Percentiles rank a stretch among this genome's conserved stretches.
Conservation (phyloP, 2,888 invertebrate genomes). For the Meghimatium bilineatum region DNA sequence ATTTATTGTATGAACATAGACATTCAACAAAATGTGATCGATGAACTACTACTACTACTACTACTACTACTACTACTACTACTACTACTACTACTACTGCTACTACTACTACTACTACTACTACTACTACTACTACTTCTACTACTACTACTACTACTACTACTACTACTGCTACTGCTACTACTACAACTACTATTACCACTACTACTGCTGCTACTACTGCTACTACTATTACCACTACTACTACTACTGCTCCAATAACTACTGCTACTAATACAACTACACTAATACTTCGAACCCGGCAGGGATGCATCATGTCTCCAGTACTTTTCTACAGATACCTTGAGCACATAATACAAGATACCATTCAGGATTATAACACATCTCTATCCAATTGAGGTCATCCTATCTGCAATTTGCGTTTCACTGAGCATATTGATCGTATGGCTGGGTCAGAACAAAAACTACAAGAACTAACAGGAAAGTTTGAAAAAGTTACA, state of each 20-base stretch:
- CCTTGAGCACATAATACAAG: too few relatives aligned
- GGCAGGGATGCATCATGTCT: too few relatives aligned
- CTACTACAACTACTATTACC: background rate
- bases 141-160: background rate
- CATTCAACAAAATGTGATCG: background rate
- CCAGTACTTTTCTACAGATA: too few relatives aligned
- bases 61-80: background rate
- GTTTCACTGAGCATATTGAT: too few relatives aligned
- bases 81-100: background rate
- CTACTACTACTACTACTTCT: background rate
- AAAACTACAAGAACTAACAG: too few relatives aligned
- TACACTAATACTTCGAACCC: background rate
- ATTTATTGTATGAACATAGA: background rate
- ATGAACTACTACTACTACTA: background rate
- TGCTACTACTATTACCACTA: background rate
- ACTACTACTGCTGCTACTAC: background rate
- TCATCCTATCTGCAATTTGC: too few relatives aligned
- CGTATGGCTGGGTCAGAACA: too few relatives aligned
- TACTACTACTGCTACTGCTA: background rate
- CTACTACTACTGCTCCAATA: background rate
- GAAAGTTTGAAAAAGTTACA: too few relatives aligned
- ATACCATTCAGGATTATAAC: too few relatives aligned
- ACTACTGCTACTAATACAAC: background rate
- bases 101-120: background rate
- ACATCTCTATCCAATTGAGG: too few relatives aligned